phyloP scores from a whole-genome alignment of 2,888 invertebrate species.

The Xestia c-nigrum region DNA sequence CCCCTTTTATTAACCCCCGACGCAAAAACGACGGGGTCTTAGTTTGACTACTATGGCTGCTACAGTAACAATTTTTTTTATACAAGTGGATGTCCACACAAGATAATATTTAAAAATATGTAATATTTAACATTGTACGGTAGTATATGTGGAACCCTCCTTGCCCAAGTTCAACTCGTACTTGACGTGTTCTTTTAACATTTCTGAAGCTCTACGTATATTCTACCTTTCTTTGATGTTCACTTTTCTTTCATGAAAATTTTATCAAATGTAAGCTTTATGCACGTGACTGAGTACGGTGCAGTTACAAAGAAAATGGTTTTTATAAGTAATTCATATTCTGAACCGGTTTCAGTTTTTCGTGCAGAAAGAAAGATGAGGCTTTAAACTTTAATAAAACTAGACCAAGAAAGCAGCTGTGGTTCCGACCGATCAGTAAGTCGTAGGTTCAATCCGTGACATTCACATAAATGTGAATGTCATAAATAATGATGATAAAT shows the following conservation, averaged over 20 bases:
- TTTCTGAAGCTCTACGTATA: slow-evolving; percentile 1
- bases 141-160: not conserved
- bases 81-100: not conserved
- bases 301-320: slow-evolving; percentile 27
- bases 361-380: not conserved
- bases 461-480: no score
- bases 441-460: no score
- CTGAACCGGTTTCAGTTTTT: slow-evolving; percentile 12
- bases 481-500: no score
- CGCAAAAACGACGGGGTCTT: no score
- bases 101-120: not conserved
- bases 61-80: no score
- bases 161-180: not conserved
- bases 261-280: slow-evolving; percentile 24
- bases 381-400: not conserved
- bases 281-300: slow-evolving; percentile 1
- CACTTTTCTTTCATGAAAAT: slow-evolving; percentile 19
- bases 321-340: slow-evolving; percentile 15
- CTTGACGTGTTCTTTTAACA: not conserved
- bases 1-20: no score
- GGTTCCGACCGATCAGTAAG: no score
- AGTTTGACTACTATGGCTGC: no score
- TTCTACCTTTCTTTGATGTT: slow-evolving; percentile 21
- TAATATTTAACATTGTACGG: not conserved
- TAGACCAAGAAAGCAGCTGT: no score